Evolutionary conservation across 2,797 vertebrate genomes (phyloP).

Genomic region (Crax fasciolata): DNA sequence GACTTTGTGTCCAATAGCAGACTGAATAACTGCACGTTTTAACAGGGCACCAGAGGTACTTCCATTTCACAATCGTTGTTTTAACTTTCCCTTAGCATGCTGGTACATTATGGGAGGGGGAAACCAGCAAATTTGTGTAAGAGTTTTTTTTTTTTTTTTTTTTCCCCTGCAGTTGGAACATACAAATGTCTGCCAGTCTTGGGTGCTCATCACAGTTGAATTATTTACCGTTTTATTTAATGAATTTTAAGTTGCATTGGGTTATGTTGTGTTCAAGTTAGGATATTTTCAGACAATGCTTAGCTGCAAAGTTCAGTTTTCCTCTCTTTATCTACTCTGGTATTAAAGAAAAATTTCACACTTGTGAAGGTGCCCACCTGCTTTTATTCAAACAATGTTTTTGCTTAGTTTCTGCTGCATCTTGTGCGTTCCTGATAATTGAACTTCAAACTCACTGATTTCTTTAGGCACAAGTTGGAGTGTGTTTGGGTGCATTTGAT

Average conservation of each 20-base stretch:
- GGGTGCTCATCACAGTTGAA: background rate
- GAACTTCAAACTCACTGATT: background rate
- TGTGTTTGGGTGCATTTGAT: background rate
- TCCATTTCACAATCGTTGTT: background rate
- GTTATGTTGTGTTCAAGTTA: background rate
- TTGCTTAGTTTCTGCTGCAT: background rate
- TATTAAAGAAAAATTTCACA: background rate
- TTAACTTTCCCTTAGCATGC: background rate
- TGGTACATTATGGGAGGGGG: fast-evolving
- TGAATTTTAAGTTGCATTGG: background rate
- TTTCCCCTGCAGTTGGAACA: background rate
- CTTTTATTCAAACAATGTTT: background rate
- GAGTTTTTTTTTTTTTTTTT: background rate
- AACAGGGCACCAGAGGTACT: background rate
- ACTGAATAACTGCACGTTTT: background rate
- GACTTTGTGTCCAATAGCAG: background rate
- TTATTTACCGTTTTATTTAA: background rate
- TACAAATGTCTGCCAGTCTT: background rate
- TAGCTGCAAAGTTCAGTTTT: background rate
- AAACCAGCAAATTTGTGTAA: background rate
- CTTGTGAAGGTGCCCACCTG: background rate
- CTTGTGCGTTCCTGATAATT: slow-evolving; percentile 8
- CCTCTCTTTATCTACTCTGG: background rate
- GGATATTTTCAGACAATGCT: background rate
- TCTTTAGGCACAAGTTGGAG: background rate